Base-by-base conservation (phyloP, 2,113 vertebrate species). In the Platycercus adscitus region DNA sequence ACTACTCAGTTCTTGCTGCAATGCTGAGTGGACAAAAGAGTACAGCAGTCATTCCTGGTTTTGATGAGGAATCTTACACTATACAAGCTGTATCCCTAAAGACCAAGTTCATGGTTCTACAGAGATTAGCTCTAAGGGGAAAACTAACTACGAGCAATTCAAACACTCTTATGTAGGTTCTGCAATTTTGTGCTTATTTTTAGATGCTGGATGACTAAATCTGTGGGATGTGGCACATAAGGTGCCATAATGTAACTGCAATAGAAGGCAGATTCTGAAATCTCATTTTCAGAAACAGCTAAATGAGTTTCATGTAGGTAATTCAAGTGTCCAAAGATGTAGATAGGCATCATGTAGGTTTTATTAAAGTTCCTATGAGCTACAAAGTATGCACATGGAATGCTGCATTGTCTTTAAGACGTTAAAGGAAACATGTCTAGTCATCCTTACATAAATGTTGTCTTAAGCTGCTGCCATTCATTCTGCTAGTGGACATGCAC, bases 201-300 rank as follows among this genome's bases (percentile, higher is more conserved):
- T 96, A 95, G 85, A 71, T 47, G 16, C 24, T 70, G 64, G 41
- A 81, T 96, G 93, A 96, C 93, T 94, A 89, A 88, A 93, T 33
- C 88, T 88, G 90, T 91, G 85, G 91, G 93, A 91, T 71, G 79
- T 83, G 75, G 55, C 88, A 93, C 39, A 83, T 33, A 81, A 83
- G 79, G 76, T 85, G 75, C 71, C 25, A 73, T 39, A 73, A 83
- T 46, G 33, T 61, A 93, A 80, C 55, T 88, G 79, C 76, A 88
- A 39, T 39, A 91, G 56, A 77, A 82, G 63, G 75, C 75, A 91
- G 58, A 66, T 77, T 91, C 77, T 91, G 50, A 80, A 94, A 83
- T 81, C 75, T 55, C 46, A 8, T 46, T 71, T 91, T 89, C 80
- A 93, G 81, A 86, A 91, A 60, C 3, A 25, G 47, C 77, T 72